phyloP scores from a whole-genome alignment of 2,888 invertebrate species.

The Lasius fuliginosus region DNA sequence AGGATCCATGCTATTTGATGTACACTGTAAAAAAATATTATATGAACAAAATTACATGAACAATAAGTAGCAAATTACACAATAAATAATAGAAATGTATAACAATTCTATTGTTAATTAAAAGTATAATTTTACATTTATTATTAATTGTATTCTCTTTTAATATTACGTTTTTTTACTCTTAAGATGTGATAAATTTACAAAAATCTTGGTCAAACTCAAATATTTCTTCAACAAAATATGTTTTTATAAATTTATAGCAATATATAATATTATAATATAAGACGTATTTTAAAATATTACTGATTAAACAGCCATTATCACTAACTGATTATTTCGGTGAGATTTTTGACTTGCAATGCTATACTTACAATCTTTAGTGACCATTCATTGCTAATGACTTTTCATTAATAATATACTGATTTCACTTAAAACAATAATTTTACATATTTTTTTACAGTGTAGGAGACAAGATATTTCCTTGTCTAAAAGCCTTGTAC shows the following conservation, averaged over 20 bases:
- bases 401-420: neutral
- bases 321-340: neutral
- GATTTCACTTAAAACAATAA: neutral
- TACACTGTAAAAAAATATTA: neutral
- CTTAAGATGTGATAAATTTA: neutral
- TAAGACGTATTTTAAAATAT: neutral
- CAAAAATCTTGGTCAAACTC: neutral
- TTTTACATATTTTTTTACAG: neutral
- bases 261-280: neutral
- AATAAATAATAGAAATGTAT: too few relatives aligned
- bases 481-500: neutral
- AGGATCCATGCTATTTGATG: neutral
- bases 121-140: neutral
- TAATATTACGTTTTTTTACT: neutral
- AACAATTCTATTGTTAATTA: too few relatives aligned
- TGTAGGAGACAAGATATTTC: neutral
- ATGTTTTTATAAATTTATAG: too few relatives aligned
- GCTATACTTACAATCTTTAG: neutral
- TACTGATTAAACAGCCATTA: neutral
- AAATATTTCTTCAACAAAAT: neutral
- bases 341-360: neutral
- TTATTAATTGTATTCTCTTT: neutral
- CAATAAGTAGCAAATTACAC: too few relatives aligned
- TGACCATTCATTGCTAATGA: neutral
- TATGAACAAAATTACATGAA: too few relatives aligned